A percentile compares a stretch with the other conserved stretches of the same genome.
Evolutionary conservation across 2,797 vertebrate genomes (phyloP).

Genomic region (Syngnathus rostellatus): DNA sequence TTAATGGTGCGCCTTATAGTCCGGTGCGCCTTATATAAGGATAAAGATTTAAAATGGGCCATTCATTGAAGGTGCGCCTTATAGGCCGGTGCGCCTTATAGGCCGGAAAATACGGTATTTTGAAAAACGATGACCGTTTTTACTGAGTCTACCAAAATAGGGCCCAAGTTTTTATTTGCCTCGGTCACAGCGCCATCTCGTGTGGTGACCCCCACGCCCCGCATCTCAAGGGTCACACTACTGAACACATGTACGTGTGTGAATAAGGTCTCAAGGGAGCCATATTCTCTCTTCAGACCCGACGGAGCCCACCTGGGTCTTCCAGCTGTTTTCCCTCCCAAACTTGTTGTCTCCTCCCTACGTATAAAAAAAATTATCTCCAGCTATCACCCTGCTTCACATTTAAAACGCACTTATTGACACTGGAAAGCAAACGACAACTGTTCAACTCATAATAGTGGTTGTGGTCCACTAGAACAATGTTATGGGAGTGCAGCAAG

Average conservation of each 20-base stretch:
- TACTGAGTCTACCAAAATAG: too few species aligned
- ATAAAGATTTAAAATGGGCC: too few species aligned
- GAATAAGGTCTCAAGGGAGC: conserved; percentile 44
- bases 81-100: too few species aligned
- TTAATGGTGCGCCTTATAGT: too few species aligned
- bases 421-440: not conserved
- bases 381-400: not conserved
- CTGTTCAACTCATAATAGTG: not conserved
- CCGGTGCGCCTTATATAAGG: too few species aligned
- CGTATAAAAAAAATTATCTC: not conserved
- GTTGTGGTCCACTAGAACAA: conserved; percentile 36
- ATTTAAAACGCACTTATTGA: not conserved
- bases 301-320: conserved; percentile 65
- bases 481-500: conserved; percentile 51
- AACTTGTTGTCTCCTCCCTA: not conserved
- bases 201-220: too few species aligned
- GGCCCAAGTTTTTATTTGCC: too few species aligned
- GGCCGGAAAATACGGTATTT: too few species aligned
- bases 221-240: not conserved
- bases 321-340: conserved; percentile 49
- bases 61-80: too few species aligned
- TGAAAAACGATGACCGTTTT: too few species aligned
- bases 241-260: conserved; percentile 1
- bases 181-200: too few species aligned
- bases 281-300: conserved; percentile 52